A percentile compares a stretch with the other conserved stretches of the same genome.
phyloP scores from a whole-genome alignment of 2,888 invertebrate genomes.

The Nephrotoma appendiculata region DNA sequence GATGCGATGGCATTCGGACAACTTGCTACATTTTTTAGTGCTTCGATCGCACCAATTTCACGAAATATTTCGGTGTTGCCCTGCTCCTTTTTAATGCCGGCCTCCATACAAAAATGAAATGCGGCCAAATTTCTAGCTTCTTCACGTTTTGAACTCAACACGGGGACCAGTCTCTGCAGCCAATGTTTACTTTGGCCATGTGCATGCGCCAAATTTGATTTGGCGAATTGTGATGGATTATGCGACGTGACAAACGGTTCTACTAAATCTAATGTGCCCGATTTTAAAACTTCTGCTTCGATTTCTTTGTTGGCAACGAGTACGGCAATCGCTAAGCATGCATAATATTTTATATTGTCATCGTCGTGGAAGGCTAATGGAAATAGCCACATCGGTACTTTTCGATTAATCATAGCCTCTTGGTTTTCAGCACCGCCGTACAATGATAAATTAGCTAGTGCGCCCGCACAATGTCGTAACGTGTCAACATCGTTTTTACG shows the following conservation, averaged over 20 bases:
- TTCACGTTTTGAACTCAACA: conserved; percentile 84
- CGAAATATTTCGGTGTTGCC: conserved; percentile 81
- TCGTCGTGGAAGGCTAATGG: conserved; percentile 93
- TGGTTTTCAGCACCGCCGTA: conserved; percentile 96
- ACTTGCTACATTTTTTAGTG: conserved; percentile 89
- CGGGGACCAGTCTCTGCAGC: conserved; percentile 84
- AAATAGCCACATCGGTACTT: conserved; percentile 94
- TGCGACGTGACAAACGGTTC: conserved; percentile 93
- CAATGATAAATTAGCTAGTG: conserved; percentile 87
- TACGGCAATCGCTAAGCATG: conserved; percentile 93
- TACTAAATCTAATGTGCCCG: conserved; percentile 91
- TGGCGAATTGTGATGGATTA: conserved; percentile 89
- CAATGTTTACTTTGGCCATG: conserved; percentile 94
- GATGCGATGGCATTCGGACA: conserved; percentile 97
- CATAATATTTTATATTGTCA: conserved; percentile 96
- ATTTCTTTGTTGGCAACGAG: conserved; percentile 96
- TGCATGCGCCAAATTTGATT: conserved; percentile 79
- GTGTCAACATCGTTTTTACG: conserved; percentile 86
- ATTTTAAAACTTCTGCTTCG: conserved; percentile 88
- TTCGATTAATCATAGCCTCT: conserved; percentile 89
- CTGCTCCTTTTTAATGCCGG: conserved; percentile 90
- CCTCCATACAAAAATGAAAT: conserved; percentile 98
- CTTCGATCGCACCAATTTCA: conserved; percentile 90
- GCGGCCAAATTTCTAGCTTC: conserved; percentile 94
- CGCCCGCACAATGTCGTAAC: conserved; percentile 89